Base-by-base conservation (phyloP, 2,888 invertebrate genomes). In the Bellardia pandia region DNA sequence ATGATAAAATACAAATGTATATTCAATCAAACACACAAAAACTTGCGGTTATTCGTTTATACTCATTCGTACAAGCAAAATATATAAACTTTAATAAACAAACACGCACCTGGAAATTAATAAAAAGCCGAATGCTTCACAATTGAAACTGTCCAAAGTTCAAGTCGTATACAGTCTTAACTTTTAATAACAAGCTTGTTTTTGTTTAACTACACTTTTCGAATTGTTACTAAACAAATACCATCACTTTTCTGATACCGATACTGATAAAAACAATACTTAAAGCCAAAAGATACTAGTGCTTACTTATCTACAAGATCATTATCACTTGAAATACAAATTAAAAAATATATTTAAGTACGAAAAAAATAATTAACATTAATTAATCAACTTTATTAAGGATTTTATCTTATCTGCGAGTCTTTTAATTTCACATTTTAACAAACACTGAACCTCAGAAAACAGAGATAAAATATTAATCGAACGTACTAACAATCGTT, bases 71-170 rank as follows among this genome's bases (percentile, higher is more conserved):
- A 68, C 33, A 48, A 30, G 33, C 74, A 79, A 60, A 79, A 30
- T 9, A 62, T 51, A 48, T n/a, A 68, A 68, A 66, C 53, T 42
- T 58, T 45, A 76, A 77, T 72, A 62, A 58, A 79, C 56, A 56
- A 69, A 62, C 23, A 75, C 71, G 33, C 80, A 80, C 74, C 74
- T 74, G 71, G 42, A 56, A 79, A 74, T 45, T 33, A 48, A 69
- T 56, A 66, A 69, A 81, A 68, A 11, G 23, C n/a, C 51, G 37
- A 76, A 69, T 40, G 51, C 9, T 68, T 64, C 53, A 23, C n/a
- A 62, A 37, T 45, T 16, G 42, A 23, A 64, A 40, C 16, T 13
- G 86, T 82, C 42, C 76, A 86, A 86, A 86, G 86, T 83, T 79
- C 83, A 80, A 66, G 13, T 76, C 58, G 13, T 13, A 56, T 30